phyloP scores from a whole-genome alignment of 2,113 vertebrate genomes.

The Salminus brasiliensis region DNA sequence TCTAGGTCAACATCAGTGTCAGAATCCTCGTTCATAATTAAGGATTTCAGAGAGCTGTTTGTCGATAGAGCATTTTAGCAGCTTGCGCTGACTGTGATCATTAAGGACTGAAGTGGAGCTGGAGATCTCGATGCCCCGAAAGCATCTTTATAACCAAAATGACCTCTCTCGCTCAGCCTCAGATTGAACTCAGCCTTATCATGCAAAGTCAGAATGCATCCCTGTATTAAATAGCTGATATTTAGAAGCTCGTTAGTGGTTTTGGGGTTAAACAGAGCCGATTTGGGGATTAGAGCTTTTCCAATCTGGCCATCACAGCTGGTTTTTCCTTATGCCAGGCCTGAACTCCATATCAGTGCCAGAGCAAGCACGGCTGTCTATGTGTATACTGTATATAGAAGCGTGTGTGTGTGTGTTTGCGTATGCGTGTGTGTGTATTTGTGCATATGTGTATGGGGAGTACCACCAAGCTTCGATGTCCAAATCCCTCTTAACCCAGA shows the following conservation, averaged over 20 bases:
- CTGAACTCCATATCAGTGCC: constrained; percentile 26
- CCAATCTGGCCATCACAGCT: constrained; percentile 52
- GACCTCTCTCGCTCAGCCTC: neutral
- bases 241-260: constrained; percentile 12
- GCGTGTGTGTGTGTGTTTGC: neutral
- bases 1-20: neutral
- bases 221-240: constrained; percentile 41
- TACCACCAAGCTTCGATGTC: constrained; percentile 34
- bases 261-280: constrained; percentile 45
- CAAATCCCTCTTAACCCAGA: constrained; percentile 67
- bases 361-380: neutral
- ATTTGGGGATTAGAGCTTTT: constrained; percentile 51
- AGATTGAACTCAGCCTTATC: neutral
- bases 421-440: constrained; percentile 19
- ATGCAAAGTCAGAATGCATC: neutral
- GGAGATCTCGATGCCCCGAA: neutral
- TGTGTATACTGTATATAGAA: neutral
- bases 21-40: neutral
- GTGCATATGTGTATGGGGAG: constrained; percentile 45
- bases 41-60: neutral
- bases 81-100: neutral
- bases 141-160: neutral
- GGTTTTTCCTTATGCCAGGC: constrained; percentile 35
- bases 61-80: neutral
- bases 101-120: neutral